Base-by-base conservation (phyloP, 2,888 invertebrate species). In the Malthinus flaveolus region DNA sequence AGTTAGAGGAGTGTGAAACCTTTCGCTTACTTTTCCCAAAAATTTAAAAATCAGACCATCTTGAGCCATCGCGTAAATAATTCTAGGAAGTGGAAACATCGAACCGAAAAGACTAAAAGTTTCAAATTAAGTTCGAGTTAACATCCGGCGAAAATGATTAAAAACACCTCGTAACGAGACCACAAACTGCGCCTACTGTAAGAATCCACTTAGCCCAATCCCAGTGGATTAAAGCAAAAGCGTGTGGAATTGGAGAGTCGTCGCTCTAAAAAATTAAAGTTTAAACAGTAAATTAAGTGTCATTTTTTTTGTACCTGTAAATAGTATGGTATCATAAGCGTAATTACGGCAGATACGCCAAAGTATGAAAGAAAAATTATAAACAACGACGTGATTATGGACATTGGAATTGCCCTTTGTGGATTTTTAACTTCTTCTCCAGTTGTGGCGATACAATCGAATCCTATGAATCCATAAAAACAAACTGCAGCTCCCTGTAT, bases 381-480 rank as follows among this genome's bases (percentile, higher is more conserved):
- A 0, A 88, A 81, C 56, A 97, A 80, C 0, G 95, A 94, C 0
- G 86, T 81, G 11, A 94, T 87, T 62, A 97, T 94, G 1, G 94
- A 88, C 66, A 94, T 84, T 0, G 96, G 96, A 62, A 97, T 94
- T 3, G 89, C 86, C 78, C 85, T 87, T 78, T 91, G 89, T 0
- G 96, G 95, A 69, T 92, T 88, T 58, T 86, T 87, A 0, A 92
- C 95, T 79, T 97, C 96, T 77, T 96, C 96, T 5, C 95, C 91
- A 8, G 91, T 89, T 0, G 91, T 91, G 10, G 91, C 91, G 55
- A 92, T 93, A 73, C 91, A 91, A 80, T 96, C 96, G 78, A 96
- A 96, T 0, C 95, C 95, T 58, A 96, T 92, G 73, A 95, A 96
- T 4, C 93, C 94, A 75, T 95, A 96, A 79, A 96, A 96, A 75